Evolutionary conservation across 2,888 invertebrate species (phyloP).

Genomic region (Lydus trimaculatus): DNA sequence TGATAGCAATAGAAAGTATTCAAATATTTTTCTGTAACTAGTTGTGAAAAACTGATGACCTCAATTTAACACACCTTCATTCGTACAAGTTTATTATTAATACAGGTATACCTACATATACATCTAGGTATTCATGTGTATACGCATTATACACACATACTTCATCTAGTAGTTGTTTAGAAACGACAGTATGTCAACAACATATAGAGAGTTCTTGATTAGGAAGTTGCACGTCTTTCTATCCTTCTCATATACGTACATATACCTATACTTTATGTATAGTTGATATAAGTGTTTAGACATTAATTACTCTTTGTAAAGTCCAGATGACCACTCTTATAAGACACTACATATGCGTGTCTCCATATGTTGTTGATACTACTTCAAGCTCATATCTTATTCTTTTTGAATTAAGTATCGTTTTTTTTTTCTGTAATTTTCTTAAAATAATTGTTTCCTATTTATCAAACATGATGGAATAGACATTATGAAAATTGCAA

Average conservation of each 20-base stretch:
- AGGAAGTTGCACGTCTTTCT: slow-evolving; percentile 37
- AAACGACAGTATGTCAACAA: slow-evolving; percentile 42
- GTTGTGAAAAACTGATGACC: too few relatives aligned
- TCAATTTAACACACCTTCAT: too few relatives aligned
- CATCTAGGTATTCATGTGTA: slow-evolving; percentile 14
- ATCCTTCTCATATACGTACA: not conserved
- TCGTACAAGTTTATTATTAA: not conserved
- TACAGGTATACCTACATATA: slow-evolving; percentile 3
- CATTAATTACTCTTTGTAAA: slow-evolving; percentile 54
- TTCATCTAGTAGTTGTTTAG: slow-evolving; percentile 33
- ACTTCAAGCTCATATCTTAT: slow-evolving; percentile 26
- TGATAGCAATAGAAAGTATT: too few relatives aligned
- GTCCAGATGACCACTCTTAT: slow-evolving; percentile 45
- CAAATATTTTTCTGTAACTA: too few relatives aligned
- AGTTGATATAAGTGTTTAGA: slow-evolving; percentile 45
- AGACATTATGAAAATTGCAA: not conserved
- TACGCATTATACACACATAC: slow-evolving; percentile 17
- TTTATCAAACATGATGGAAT: too few relatives aligned
- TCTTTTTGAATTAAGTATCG: slow-evolving; percentile 19
- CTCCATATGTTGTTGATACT: slow-evolving; percentile 23
- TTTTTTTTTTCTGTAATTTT: not conserved
- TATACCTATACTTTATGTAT: not conserved
- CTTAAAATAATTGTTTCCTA: too few relatives aligned
- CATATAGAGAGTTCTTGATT: slow-evolving; percentile 45
- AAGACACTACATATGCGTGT: slow-evolving; percentile 18